phyloP scores from a whole-genome alignment of 1,140 invertebrate species.

The Pseudomyrmex cubaensis region DNA sequence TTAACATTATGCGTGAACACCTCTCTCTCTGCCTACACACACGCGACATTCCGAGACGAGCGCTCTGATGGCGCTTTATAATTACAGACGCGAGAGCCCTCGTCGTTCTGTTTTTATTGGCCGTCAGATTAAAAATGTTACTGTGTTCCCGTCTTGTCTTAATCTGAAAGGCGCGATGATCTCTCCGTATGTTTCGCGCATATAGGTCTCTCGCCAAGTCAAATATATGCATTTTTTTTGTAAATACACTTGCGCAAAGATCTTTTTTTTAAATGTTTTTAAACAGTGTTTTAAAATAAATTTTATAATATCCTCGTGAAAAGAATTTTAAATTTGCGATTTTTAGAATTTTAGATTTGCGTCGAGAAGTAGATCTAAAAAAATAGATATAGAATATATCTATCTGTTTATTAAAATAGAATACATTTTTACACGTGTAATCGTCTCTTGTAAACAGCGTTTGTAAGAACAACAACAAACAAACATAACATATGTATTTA shows the following conservation, averaged over 20 bases:
- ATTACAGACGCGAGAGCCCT: neutral
- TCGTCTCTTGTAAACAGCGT: too few species aligned
- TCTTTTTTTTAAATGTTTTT: too few species aligned
- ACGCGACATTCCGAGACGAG: conserved; percentile 1
- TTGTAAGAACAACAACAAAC: too few species aligned
- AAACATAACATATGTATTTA: too few species aligned
- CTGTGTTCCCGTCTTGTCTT: neutral
- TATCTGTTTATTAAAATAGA: too few species aligned
- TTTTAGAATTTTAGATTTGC: too few species aligned
- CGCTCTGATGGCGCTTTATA: conserved; percentile 42
- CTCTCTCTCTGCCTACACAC: neutral
- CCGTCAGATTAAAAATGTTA: conserved; percentile 3
- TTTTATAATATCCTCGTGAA: too few species aligned
- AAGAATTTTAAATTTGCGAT: too few species aligned
- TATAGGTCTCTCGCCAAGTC: neutral
- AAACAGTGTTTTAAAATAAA: too few species aligned
- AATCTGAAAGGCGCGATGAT: neutral
- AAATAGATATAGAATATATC: too few species aligned
- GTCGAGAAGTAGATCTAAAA: too few species aligned
- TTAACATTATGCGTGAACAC: conserved; percentile 40
- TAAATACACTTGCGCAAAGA: neutral
- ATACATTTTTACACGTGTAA: too few species aligned
- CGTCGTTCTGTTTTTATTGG: neutral
- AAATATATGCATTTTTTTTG: neutral
- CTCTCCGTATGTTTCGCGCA: neutral